A percentile compares a stretch with the other conserved stretches of the same genome.
Evolutionary conservation across 2,797 vertebrate species (phyloP).

Genomic region (Premnoplex brunnescens): DNA sequence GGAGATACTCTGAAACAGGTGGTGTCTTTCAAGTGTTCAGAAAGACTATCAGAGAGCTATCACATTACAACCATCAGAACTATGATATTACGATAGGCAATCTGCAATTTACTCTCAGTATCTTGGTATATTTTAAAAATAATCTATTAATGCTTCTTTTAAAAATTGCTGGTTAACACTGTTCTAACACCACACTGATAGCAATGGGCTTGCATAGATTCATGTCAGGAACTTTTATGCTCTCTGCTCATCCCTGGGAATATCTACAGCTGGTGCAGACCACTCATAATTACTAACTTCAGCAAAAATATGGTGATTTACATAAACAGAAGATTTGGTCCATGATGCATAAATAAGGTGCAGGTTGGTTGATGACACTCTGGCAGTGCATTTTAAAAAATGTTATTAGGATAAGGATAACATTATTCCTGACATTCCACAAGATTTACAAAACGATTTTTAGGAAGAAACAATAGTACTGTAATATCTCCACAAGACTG

Average conservation of each 20-base stretch:
- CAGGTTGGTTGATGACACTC: background rate
- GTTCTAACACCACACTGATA: background rate
- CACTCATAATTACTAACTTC: background rate
- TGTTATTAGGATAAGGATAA: fast-evolving
- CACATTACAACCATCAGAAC: background rate
- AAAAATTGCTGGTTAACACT: background rate
- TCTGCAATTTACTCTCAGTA: background rate
- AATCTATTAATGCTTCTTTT: background rate
- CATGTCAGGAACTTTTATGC: background rate
- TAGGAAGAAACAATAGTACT: background rate
- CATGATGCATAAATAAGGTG: background rate
- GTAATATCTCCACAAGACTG: background rate
- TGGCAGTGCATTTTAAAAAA: background rate
- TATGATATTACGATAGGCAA: background rate
- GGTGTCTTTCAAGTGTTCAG: background rate
- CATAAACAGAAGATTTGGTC: background rate
- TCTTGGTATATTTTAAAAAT: background rate
- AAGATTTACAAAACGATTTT: background rate
- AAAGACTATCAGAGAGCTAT: background rate
- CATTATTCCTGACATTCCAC: background rate
- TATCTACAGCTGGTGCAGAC: slow-evolving; percentile 16
- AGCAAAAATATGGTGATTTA: slow-evolving; percentile 28
- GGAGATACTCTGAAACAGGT: background rate
- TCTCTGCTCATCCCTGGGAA: slow-evolving; percentile 1
- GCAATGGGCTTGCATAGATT: background rate